Conservation (phyloP, 2,888 invertebrate genomes). For the Odontocerum albicorne region DNA sequence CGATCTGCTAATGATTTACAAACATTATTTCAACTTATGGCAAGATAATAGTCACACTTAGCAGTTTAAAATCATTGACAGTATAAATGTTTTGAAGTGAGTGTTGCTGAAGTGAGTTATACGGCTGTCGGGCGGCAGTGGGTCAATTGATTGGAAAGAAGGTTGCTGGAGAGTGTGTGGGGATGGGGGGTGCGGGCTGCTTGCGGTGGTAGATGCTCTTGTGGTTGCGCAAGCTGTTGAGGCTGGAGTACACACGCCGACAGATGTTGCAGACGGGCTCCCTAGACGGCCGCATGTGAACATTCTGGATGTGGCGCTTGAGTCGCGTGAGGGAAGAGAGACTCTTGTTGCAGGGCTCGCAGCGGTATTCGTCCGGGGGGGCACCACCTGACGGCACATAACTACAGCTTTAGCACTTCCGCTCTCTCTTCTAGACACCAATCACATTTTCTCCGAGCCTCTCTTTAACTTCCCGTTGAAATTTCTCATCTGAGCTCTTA, state of each 20-base stretch:
- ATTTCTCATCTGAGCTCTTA: conserved; percentile 3
- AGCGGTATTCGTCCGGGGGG: conserved; percentile 85
- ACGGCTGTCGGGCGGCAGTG: too few relatives aligned
- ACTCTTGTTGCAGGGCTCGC: conserved; percentile 91
- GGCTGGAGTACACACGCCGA: conserved; percentile 88
- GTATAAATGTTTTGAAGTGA: too few relatives aligned
- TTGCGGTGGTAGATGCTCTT: conserved; percentile 92
- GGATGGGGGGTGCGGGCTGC: conserved; percentile 64
- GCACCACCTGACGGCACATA: conserved; percentile 62
- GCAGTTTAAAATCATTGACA: too few relatives aligned
- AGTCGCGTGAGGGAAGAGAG: conserved; percentile 83
- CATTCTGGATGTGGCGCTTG: conserved; percentile 90
- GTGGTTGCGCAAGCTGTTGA: conserved; percentile 88
- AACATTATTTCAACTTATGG: too few relatives aligned
- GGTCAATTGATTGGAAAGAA: conserved; percentile 41
- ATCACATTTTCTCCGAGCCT: background rate
- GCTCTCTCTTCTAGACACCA: conserved; percentile 17
- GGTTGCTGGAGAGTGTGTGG: conserved; percentile 30
- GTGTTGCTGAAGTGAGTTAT: too few relatives aligned
- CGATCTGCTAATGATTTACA: too few relatives aligned
- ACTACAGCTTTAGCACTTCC: conserved; percentile 30
- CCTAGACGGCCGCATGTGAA: conserved; percentile 87
- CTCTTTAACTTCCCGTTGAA: conserved; percentile 1
- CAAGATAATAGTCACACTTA: too few relatives aligned
- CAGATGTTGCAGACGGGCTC: conserved; percentile 91